Base-by-base conservation (phyloP, 2,888 invertebrate genomes). In the Halictus quadricinctus region DNA sequence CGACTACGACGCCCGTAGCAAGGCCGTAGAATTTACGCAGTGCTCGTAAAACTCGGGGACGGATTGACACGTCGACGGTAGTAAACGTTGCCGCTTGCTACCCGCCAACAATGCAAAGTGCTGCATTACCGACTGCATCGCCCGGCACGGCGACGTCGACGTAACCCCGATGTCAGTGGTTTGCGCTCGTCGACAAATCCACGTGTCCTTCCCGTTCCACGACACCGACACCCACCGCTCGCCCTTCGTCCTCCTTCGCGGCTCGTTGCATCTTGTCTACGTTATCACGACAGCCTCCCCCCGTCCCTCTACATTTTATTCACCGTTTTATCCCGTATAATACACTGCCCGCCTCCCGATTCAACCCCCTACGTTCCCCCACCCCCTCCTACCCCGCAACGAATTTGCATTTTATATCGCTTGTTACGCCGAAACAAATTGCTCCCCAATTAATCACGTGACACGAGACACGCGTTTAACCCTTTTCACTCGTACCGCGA, bases 41-140 rank as follows among this genome's bases (percentile, higher is more conserved):
- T 78, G 89, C 90, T 93, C 93, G 92, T 93, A 93, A 93, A 94
- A 92, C 89, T 88, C 86, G 72, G 79, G 84, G 89, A 91, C 92
- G 92, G 92, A 94, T 93, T 93, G 93, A 93, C 93, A 93, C 92
- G 92, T 92, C 91, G 91, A 88, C 89, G 90, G 92, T 91, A 92
- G 90, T 94, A 92, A 93, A 93, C 90, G 91, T 85, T 81, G 84
- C 90, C 88, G 87, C 82, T 86, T 83, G 85, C 86, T 83, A 84
- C 86, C 86, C 87, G 88, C 87, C 89, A 91, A 92, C 91, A 92
- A 92, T 92, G 91, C 91, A 91, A 92, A 93, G 90, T 92, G 90
- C 91, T 91, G 90, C 90, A 90, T 92, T 91, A 91, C 90, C 87
- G 87, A 89, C 89, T 87, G 78, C 78, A 60, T 76, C 81, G 60